These are phyloP conservation scores for Atherinomorus stipes DNA, from an alignment of 2,113 vertebrate genomes.

Conservation along the genomic window DNA sequence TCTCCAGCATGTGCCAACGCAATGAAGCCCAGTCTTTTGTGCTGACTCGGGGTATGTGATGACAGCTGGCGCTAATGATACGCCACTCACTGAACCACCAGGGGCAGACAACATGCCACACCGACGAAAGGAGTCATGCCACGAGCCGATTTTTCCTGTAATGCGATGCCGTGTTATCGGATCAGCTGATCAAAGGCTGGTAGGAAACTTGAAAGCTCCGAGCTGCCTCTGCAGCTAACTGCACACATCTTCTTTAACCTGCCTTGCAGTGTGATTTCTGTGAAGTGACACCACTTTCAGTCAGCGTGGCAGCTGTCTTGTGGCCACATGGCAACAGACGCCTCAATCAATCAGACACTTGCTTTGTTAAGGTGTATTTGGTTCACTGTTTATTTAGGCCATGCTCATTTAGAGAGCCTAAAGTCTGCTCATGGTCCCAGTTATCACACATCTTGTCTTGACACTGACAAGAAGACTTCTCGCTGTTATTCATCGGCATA, in stretches of 20 bases:
- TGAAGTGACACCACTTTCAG: conserved; percentile 10
- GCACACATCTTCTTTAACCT: conserved; percentile 29
- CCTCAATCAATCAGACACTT: neutral
- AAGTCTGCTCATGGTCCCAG: neutral
- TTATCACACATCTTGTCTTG: conserved; percentile 41
- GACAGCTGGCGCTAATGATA: conserved; percentile 71
- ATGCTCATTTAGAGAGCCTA: neutral
- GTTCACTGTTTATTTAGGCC: neutral
- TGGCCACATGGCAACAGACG: neutral
- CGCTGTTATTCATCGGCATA: conserved; percentile 58
- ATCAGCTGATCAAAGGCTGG: conserved; percentile 62
- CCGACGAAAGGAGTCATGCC: conserved; percentile 36
- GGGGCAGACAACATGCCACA: conserved; percentile 67
- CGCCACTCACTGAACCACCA: conserved; percentile 61
- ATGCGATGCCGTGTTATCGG: conserved; percentile 54
- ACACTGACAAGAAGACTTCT: conserved; percentile 33
- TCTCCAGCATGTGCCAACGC: conserved; percentile 21
- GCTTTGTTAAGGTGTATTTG: neutral
- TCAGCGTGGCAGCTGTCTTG: neutral
- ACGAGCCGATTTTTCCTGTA: conserved; percentile 27
- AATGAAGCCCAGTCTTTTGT: conserved; percentile 20
- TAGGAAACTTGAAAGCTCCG: conserved; percentile 46
- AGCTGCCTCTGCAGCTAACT: conserved; percentile 42
- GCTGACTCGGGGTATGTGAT: conserved; percentile 46
- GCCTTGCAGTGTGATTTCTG: conserved; percentile 1